Base-by-base conservation (phyloP, 2,797 vertebrate genomes). In the Sebastiscus albofasciatus region DNA sequence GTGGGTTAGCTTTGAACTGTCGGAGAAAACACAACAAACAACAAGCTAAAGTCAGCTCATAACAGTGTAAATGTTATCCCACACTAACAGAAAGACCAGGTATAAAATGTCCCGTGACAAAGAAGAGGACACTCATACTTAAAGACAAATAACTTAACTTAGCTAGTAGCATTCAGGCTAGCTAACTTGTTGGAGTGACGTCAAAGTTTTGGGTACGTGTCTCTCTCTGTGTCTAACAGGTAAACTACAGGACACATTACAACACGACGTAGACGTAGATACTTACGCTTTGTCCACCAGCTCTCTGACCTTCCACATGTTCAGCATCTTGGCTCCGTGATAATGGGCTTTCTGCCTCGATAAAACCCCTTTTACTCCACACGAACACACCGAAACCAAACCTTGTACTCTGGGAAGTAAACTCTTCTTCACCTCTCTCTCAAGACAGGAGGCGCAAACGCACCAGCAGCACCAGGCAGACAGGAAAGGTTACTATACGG, bases 241-340 rank as follows among this genome's bases (percentile, higher is more conserved):
- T 96, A 90, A 84, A 91, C 78, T 86, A 72, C 76, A 46, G 61
- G 70, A 80, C 80, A 85, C 90, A 90, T 2, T 42, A 6, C 31
- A 42, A 78, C 75, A 54, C 73, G 10, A 60, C 87, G 73, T 61
- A 74, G 2, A 83, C 72, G 1, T 80, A 22, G 69, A 90, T 96
- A 99, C 98, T 99, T 89, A 99, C 98, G 98, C 98, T 96, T 99
- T 99, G 93, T 99, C 98, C 93, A 99, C 97, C 96, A 99, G 82
- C 95, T 99, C 98, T 93, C 97, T 94, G 77, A 99, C 97, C 95
- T 99, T 99, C 98, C 98, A 99, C 98, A 99, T 98, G 89, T 98
- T 99, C 91, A 99, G 89, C 98, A 99, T 99, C 71, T 93, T 93
- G 94, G 87, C 93, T 93, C 90, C 82, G 82, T 84, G 79, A 85